Conservation (phyloP, 2,797 vertebrate genomes). For the Xenops minutus region DNA sequence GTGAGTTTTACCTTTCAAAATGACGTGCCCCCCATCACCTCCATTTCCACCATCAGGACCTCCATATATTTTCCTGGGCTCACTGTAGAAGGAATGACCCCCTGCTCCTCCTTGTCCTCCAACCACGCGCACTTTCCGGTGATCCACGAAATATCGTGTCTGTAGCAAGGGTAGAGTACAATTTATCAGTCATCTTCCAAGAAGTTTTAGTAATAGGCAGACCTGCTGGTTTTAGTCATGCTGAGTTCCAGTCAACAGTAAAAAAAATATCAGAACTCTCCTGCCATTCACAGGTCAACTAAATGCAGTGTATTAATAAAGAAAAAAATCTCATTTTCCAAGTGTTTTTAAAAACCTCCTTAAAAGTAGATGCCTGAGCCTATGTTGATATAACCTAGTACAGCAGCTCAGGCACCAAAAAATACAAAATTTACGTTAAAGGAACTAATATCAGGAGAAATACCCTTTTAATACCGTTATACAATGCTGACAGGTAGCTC, state of each 20-base stretch:
- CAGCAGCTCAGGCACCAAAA: background rate
- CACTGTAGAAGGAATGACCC: slow-evolving; percentile 86
- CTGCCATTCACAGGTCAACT: background rate
- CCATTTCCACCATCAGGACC: slow-evolving; percentile 94
- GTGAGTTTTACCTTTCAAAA: slow-evolving; percentile 76
- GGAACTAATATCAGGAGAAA: background rate
- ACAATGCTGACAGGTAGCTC: background rate
- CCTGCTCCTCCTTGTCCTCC: slow-evolving; percentile 89
- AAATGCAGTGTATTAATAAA: background rate
- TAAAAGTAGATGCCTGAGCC: background rate
- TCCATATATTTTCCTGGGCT: slow-evolving; percentile 93
- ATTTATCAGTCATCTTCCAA: background rate
- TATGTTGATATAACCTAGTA: background rate
- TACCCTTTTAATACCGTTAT: background rate
- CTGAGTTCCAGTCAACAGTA: background rate
- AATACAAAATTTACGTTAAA: background rate
- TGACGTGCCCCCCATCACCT: slow-evolving; percentile 84
- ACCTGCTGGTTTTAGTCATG: background rate
- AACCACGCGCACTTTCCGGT: slow-evolving; percentile 81
- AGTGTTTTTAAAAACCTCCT: background rate
- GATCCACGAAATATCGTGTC: slow-evolving; percentile 89
- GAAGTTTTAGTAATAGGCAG: background rate
- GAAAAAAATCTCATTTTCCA: background rate
- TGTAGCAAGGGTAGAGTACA: slow-evolving; percentile 41
- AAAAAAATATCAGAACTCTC: background rate